These are phyloP conservation scores for Drosophila prolongata DNA, from an alignment of 2,888 invertebrate genomes.

Conservation along the genomic window DNA sequence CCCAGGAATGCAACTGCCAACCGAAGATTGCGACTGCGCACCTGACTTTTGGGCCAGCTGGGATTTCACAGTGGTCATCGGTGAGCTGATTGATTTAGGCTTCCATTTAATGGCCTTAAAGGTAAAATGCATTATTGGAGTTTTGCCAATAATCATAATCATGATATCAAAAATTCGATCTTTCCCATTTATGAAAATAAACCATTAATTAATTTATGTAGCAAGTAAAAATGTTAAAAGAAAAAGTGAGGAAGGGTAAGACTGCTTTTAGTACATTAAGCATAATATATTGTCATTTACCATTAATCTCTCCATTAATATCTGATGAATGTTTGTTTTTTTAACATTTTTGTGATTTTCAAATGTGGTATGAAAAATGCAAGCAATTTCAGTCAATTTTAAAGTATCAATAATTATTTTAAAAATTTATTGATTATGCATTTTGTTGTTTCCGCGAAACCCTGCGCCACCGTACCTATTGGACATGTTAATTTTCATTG, in stretches of 20 bases:
- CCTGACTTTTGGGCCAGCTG: conserved; percentile 37
- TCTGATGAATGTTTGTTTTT: no score
- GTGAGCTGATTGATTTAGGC: not conserved
- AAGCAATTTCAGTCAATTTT: no score
- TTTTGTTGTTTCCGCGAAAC: not conserved
- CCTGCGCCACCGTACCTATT: not conserved
- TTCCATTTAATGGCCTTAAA: not conserved
- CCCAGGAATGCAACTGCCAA: conserved; percentile 59
- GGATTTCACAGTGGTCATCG: conserved; percentile 22
- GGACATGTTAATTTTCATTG: conserved; percentile 34
- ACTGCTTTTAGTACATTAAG: no score
- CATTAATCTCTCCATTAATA: no score
- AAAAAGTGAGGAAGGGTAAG: no score
- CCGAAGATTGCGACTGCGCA: conserved; percentile 31
- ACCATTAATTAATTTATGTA: no score
- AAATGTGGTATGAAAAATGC: no score
- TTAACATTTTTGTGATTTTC: not conserved
- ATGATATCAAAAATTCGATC: no score
- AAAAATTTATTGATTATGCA: not conserved
- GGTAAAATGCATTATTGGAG: not conserved
- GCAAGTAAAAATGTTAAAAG: no score
- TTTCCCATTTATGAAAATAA: no score
- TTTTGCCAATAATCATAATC: not conserved
- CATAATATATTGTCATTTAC: no score
- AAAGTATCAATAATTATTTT: not conserved